phyloP scores from a whole-genome alignment of 2,888 invertebrate genomes.

The Brachyopa scutellaris region DNA sequence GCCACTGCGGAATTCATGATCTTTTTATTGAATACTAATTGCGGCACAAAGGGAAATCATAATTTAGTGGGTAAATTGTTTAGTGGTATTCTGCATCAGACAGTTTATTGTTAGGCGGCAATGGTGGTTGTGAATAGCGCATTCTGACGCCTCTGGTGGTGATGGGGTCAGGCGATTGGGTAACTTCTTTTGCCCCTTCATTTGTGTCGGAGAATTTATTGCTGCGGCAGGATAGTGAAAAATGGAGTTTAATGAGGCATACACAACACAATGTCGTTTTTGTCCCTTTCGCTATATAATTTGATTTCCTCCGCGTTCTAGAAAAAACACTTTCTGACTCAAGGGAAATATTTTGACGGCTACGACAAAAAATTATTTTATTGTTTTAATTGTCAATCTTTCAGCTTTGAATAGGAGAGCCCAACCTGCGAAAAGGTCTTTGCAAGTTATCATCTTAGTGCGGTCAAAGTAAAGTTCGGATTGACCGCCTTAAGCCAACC shows the following conservation, averaged over 20 bases:
- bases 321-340: too few relatives aligned
- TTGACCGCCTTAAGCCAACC: too few relatives aligned
- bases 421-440: too few relatives aligned
- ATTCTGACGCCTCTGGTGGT: neutral
- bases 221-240: neutral
- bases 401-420: too few relatives aligned
- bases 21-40: slow-evolving; percentile 54
- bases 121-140: too few relatives aligned
- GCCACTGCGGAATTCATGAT: slow-evolving; percentile 4
- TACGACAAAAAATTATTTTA: too few relatives aligned
- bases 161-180: neutral
- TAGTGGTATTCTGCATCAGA: neutral
- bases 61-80: slow-evolving; percentile 29
- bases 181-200: neutral
- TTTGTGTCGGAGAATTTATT: neutral
- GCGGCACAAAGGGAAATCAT: slow-evolving; percentile 16
- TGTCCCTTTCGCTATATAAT: neutral
- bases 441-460: too few relatives aligned
- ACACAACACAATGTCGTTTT: neutral
- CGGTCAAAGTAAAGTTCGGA: too few relatives aligned
- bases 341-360: too few relatives aligned
- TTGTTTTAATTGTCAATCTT: too few relatives aligned
- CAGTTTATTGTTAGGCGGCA: neutral
- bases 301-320: neutral
- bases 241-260: neutral